These are phyloP conservation scores for Drosophila ohnishii DNA, from an alignment of 1,140 invertebrate genomes.

Conservation along the genomic window DNA sequence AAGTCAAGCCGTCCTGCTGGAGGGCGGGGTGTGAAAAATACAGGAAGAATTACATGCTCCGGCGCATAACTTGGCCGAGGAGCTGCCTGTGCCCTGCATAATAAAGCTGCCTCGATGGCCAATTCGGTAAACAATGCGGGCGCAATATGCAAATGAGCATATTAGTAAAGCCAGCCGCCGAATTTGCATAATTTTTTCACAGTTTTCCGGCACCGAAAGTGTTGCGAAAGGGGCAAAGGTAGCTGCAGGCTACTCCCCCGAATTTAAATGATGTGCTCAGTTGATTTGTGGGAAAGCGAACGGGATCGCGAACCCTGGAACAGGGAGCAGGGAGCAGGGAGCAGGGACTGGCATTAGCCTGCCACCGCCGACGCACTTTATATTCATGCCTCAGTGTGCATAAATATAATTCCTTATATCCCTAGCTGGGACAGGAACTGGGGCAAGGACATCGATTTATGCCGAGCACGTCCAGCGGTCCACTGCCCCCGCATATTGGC, in stretches of 20 bases:
- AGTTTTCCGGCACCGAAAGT: slow-evolving; percentile 38
- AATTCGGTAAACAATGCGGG: slow-evolving; percentile 70
- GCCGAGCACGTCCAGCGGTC: slow-evolving; percentile 59
- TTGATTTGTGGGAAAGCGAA: slow-evolving; percentile 35
- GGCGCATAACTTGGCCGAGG: slow-evolving; percentile 52
- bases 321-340: neutral
- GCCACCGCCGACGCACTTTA: slow-evolving; percentile 39
- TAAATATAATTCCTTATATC: slow-evolving; percentile 64
- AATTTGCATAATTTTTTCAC: slow-evolving; percentile 69
- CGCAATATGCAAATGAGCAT: slow-evolving; percentile 72
- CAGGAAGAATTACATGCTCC: slow-evolving; percentile 60
- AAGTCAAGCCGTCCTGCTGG: slow-evolving; percentile 43
- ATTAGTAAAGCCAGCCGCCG: slow-evolving; percentile 52
- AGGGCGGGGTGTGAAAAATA: slow-evolving; percentile 41
- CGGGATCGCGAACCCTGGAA: slow-evolving; percentile 5
- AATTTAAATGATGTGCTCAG: slow-evolving; percentile 45
- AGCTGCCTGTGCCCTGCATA: slow-evolving; percentile 60
- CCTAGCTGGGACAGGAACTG: neutral
- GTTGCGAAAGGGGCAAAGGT: slow-evolving; percentile 19
- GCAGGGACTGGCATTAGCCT: slow-evolving; percentile 28
- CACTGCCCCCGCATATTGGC: slow-evolving; percentile 57
- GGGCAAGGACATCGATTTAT: slow-evolving; percentile 60
- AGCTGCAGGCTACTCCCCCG: slow-evolving; percentile 21
- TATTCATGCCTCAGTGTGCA: slow-evolving; percentile 66
- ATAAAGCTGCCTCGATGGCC: slow-evolving; percentile 55